A percentile compares a stretch with the other conserved stretches of the same genome.
phyloP scores from a whole-genome alignment of 2,797 vertebrate species.

The Brachymystax lenok region DNA sequence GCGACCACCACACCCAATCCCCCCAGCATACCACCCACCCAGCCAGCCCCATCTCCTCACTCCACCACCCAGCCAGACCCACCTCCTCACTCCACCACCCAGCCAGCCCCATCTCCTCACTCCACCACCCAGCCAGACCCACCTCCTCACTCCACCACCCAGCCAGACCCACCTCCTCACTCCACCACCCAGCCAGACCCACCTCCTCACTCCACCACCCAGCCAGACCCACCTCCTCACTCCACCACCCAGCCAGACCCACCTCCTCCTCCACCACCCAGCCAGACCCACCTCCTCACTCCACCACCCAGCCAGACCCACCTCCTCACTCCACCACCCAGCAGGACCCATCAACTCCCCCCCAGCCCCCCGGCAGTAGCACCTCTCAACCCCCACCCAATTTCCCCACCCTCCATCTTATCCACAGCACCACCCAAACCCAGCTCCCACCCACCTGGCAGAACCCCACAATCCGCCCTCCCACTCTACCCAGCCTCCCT shows the following conservation, averaged over 20 bases:
- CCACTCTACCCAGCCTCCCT: no score
- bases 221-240: not conserved
- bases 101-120: not conserved
- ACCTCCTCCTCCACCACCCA: constrained; percentile 35
- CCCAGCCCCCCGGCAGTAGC: no score
- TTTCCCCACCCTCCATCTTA: no score
- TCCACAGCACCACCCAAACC: no score
- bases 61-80: not conserved
- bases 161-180: not conserved
- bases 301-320: no score
- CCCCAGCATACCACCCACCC: not conserved
- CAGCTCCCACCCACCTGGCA: no score
- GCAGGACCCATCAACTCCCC: no score
- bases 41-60: not conserved
- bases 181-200: not conserved
- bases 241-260: not conserved
- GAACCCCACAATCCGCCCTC: no score
- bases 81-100: not conserved
- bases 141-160: not conserved
- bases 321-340: no score
- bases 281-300: constrained; percentile 33
- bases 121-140: not conserved
- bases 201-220: constrained; percentile 6
- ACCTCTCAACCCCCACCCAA: no score
- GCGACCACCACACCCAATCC: constrained; percentile 8